A percentile compares a stretch with the other conserved stretches of the same genome.
Evolutionary conservation across 2,113 vertebrate species (phyloP).

Genomic region (Gnathonemus echidnorhynchus): DNA sequence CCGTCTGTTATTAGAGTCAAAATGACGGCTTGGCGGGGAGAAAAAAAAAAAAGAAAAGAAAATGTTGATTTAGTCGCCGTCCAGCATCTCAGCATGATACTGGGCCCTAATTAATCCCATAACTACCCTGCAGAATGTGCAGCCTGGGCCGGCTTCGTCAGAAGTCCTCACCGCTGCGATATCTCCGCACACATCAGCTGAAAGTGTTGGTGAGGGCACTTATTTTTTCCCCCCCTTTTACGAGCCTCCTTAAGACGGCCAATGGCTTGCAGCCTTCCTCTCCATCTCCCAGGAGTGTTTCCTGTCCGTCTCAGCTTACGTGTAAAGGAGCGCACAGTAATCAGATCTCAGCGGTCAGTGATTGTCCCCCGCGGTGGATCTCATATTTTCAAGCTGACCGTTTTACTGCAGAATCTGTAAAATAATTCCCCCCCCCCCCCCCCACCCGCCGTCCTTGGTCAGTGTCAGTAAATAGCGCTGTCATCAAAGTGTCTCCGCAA

Average conservation of each 20-base stretch:
- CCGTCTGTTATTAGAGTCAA: neutral
- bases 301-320: slow-evolving; percentile 50
- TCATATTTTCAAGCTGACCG: slow-evolving; percentile 63
- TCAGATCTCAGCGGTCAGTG: slow-evolving; percentile 48
- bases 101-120: neutral
- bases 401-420: slow-evolving; percentile 61
- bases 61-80: neutral
- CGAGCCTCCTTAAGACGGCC: slow-evolving; percentile 3
- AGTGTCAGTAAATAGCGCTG: slow-evolving; percentile 52
- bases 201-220: slow-evolving; percentile 8
- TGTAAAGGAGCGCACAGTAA: slow-evolving; percentile 44
- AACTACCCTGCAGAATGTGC: neutral
- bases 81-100: neutral
- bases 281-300: slow-evolving; percentile 43
- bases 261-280: slow-evolving; percentile 14
- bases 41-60: neutral
- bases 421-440: slow-evolving; percentile 43
- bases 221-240: neutral
- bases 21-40: neutral
- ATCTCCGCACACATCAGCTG: neutral
- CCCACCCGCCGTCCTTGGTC: neutral
- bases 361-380: slow-evolving; percentile 45
- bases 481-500: slow-evolving; percentile 45
- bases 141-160: neutral
- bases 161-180: neutral